Base-by-base conservation (phyloP, 2,113 vertebrate species). In the Notechis scutatus region DNA sequence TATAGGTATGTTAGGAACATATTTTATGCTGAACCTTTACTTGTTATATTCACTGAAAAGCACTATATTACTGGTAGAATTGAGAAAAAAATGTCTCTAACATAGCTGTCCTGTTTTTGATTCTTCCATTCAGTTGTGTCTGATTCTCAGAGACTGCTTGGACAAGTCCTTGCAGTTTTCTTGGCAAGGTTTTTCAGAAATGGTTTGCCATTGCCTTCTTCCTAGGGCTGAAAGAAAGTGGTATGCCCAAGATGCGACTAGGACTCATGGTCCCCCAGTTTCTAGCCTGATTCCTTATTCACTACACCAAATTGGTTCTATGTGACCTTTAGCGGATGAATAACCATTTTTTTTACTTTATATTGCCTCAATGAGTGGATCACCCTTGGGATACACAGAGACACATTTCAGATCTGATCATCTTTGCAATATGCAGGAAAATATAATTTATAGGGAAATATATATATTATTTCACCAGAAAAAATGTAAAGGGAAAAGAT, bases 31-130 rank as follows among this genome's bases (percentile, higher is more conserved):
- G 91, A 90, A 45, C 93, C 92, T 69, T 29, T 26, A 0, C 0
- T 91, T 95, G 57, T 69, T 94, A 9, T 85, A 91, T 94, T 91
- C 39, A 93, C 69, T 21, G 3, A 91, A 56, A 42, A 93, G 89
- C 6, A 45, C 34, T 59, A 42, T 95, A 23, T 91, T 88, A 1
- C 14, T 89, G 39, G 55, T 34, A 91, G 15, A 61, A 74, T 20
- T 85, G 23, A 88, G 88, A 42, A 24, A 39, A 59, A 89, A 23
- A 92, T 92, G 56, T 10, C 89, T 18, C 24, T 1, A 23, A 91
- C 56, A 50, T 0, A 14, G 87, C 87, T 92, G 9, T 1, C 42
- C 8, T 61, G 4, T 69, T 69, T 61, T 69, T 69, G 61, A 69
- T n/a, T 69, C 14, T 69, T 69, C 12, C 29, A n/a, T 69, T n/a